Base-by-base conservation (phyloP, 2,888 invertebrate genomes). In the Heliconius cydno region DNA sequence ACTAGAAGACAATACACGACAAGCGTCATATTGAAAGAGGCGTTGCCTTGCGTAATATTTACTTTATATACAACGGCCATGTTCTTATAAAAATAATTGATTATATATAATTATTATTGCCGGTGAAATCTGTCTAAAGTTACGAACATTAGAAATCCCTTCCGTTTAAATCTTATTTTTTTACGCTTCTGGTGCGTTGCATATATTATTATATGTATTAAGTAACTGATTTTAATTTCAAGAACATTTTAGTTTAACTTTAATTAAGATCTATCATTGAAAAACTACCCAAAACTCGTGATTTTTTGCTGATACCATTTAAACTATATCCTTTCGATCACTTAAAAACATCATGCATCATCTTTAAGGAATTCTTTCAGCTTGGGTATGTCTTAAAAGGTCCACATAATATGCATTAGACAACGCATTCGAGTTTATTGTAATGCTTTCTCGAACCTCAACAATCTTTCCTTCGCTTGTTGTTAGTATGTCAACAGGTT, bases 21-120 rank as follows among this genome's bases (percentile, higher is more conserved):
- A 60, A 57, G 60, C 9, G n/a, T 60, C 73, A 73, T 73, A 73
- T 38, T 73, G 57, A 34, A 73, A 73, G 38, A 60, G 52, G 60
- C 60, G 15, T 72, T 72, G 34, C 72, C 22, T 72, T 22, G n/a
- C 3, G n/a, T 30, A 9, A n/a, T 38, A 22, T 19, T 52, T 34
- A 46, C 25, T 5, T 70, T 70, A 78, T 72, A 52, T 72, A 72
- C 57, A 72, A 46, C 34, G 78, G 19, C 15, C 34, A 22, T 72
- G 63, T 65, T 52, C 52, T 65, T 46, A 41, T 63, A 63, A 63
- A 63, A 38, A 65, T 73, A 60, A 41, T 65, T 63, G 15, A 13
- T 63, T 52, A 52, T 52, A 52, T 52, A 52, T 52, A 52, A 52
- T 52, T 52, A 52, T 22, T 52, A 19, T 41, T 75, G 38, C 19